Conservation (phyloP, 1,140 invertebrate genomes). For the Drosophila nikananu region DNA sequence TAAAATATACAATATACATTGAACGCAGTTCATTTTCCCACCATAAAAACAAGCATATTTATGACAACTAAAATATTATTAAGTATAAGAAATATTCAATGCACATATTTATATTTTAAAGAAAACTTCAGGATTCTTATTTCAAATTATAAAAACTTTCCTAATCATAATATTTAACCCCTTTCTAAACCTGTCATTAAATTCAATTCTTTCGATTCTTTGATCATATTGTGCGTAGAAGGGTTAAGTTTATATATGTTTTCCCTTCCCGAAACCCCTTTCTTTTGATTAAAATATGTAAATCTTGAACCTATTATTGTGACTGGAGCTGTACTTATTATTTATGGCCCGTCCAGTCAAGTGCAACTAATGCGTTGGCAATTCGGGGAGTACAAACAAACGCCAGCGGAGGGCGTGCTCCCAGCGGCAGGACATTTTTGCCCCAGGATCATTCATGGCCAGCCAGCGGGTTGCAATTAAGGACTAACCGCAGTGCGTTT, state of each 20-base stretch:
- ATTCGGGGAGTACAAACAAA: constrained; percentile 67
- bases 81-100: not conserved
- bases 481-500: constrained; percentile 64
- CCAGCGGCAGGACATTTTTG: constrained; percentile 73
- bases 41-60: not conserved
- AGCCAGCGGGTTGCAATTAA: constrained; percentile 82
- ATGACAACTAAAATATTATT: not conserved
- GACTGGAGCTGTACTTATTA: constrained; percentile 11
- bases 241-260: not conserved
- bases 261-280: not conserved
- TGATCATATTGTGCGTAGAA: not conserved
- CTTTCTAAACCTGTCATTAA: not conserved
- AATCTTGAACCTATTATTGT: constrained; percentile 16
- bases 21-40: not conserved
- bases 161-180: not conserved
- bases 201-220: not conserved
- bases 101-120: not conserved
- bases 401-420: constrained; percentile 73
- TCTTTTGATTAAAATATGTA: not conserved
- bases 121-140: no score
- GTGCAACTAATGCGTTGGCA: constrained; percentile 61
- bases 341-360: constrained; percentile 44
- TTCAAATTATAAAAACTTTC: no score
- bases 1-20: not conserved
- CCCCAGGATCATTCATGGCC: constrained; percentile 58